Evolutionary conservation across 2,797 vertebrate species (phyloP).

Genomic region (Anguilla pacifica): DNA sequence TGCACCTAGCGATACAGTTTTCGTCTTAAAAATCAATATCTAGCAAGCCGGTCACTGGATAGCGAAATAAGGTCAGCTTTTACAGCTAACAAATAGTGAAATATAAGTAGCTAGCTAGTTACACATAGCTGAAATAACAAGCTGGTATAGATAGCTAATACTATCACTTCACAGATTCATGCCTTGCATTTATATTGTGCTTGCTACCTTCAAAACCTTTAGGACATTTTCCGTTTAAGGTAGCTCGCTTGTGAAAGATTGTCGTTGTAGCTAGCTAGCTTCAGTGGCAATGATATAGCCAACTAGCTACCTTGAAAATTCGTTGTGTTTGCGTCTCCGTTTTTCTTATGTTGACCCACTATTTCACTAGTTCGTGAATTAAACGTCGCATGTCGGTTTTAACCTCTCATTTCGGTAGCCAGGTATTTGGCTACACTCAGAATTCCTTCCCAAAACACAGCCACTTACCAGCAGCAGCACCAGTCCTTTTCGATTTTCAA

Average conservation of each 20-base stretch:
- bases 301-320: not conserved
- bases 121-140: not conserved
- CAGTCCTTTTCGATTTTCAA: conserved; percentile 3
- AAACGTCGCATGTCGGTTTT: not conserved
- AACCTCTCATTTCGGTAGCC: not conserved
- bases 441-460: conserved; percentile 9
- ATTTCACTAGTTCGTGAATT: not conserved
- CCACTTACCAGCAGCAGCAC: conserved; percentile 2
- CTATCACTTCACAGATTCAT: not conserved
- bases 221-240: not conserved
- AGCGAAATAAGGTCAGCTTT: not conserved
- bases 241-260: not conserved
- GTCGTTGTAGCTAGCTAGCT: not conserved
- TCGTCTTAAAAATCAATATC: not conserved
- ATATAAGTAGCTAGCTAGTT: not conserved
- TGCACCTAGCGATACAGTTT: not conserved
- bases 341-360: not conserved
- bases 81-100: not conserved
- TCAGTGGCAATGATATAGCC: not conserved
- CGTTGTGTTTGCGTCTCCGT: not conserved
- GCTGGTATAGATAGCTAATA: not conserved
- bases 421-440: too few species aligned
- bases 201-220: not conserved
- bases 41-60: not conserved
- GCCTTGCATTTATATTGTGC: not conserved